Percentiles rank a stretch among this genome's conserved stretches.
These are phyloP conservation scores for Fissipunctia ypsillon DNA, from an alignment of 2,888 invertebrate genomes.

Conservation along the genomic window DNA sequence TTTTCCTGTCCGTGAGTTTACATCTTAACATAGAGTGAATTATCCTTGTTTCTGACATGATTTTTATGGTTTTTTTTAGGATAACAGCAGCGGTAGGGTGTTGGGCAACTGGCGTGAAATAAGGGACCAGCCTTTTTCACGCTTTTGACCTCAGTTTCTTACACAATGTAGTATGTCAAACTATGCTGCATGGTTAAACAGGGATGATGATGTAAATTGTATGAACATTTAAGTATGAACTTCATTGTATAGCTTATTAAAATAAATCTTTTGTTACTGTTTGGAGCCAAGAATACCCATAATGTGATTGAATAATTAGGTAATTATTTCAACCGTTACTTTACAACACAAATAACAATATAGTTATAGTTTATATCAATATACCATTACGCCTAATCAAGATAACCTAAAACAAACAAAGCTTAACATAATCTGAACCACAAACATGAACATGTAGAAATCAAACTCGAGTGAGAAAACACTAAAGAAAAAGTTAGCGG, in stretches of 20 bases:
- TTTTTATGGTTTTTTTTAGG: constrained; percentile 63
- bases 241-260: not conserved
- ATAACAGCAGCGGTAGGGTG: constrained; percentile 60
- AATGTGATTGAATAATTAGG: not conserved
- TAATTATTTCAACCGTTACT: not conserved
- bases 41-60: constrained; percentile 55
- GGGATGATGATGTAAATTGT: constrained; percentile 20
- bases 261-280: too few relatives aligned
- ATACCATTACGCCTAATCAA: not conserved
- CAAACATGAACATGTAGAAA: constrained; percentile 45
- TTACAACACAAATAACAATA: not conserved
- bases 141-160: constrained; percentile 68
- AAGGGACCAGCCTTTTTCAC: constrained; percentile 74
- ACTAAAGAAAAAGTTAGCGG: constrained; percentile 59
- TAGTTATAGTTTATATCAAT: not conserved
- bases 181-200: constrained; percentile 41
- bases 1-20: constrained; percentile 39
- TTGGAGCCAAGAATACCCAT: too few relatives aligned
- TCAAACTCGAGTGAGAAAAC: constrained; percentile 45
- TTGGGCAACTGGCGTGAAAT: constrained; percentile 77
- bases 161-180: constrained; percentile 58
- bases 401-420: constrained; percentile 23
- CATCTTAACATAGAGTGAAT: constrained; percentile 41
- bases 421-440: not conserved
- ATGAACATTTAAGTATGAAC: not conserved